Evolutionary conservation across 2,797 vertebrate genomes (phyloP), one percentile per base, ranked within the genome.

Genomic region (Podargus strigoides): DNA sequence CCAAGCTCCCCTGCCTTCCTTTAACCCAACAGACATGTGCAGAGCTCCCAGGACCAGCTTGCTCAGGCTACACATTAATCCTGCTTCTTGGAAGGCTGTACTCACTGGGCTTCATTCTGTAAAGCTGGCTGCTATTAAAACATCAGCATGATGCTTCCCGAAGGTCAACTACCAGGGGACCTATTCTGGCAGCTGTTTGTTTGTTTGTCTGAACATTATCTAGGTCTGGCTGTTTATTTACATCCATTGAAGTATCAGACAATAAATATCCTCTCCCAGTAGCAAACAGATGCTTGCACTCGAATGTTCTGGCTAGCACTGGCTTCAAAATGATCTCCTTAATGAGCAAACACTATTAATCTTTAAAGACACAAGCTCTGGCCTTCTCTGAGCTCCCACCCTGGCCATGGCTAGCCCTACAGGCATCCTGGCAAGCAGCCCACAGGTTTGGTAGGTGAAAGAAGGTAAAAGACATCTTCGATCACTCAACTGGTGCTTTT

Each of bases 201-300:
- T 98, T 98, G 97, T 98, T 98, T 98, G 96, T 86, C 96, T 97
- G 96, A 97, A 97, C 97, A 96, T 97, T 97, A 98, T 98, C 98
- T 96, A 86, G 97, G 97, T 70, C 63, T 94, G 97, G 89, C 94
- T 97, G 97, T 97, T 97, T 97, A 97, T 98, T 98, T 98, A 97
- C 97, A 97, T 96, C 97, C 97, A 96, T 75, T 97, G 97, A 98
- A 98, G 97, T 97, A 97, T 44, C 97, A 96, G 94, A 97, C 97
- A 98, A 97, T 97, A 98, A 98, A 98, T 98, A 98, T 94, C 95
- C 74, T 97, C 95, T 98, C 97, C 98, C 97, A 96, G 97, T 96
- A 96, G 98, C 97, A 97, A 98, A 97, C 98, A 98, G 97, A 98
- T 98, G 98, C 97, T 98, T 96, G 95, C 91, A 94, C 94, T 97